phyloP scores from a whole-genome alignment of 2,888 invertebrate genomes.

The Agonum fuliginosum region DNA sequence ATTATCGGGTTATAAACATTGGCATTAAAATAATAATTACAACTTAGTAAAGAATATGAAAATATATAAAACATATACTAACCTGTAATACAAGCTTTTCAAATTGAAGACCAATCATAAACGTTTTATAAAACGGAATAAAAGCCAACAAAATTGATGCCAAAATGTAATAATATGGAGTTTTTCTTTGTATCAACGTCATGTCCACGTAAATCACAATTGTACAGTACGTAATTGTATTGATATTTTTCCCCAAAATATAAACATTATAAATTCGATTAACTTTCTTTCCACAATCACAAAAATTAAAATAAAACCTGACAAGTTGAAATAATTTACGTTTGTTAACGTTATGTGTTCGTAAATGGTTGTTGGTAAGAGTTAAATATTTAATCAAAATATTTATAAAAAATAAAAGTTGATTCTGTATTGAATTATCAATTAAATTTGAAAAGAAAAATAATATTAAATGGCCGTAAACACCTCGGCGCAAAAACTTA shows the following conservation, averaged over 20 bases:
- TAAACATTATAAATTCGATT: not conserved
- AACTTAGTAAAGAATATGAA: no score
- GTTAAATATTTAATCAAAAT: not conserved
- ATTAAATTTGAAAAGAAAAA: not conserved
- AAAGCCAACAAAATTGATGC: not conserved
- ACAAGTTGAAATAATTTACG: not conserved
- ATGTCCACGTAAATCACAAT: not conserved
- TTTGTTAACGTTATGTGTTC: not conserved
- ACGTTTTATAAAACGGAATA: not conserved
- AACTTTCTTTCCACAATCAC: not conserved
- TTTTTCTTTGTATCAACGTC: no score
- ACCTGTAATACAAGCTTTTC: no score
- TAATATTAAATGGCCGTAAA: not conserved
- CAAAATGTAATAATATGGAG: not conserved
- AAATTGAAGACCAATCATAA: not conserved
- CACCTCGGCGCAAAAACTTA: no score
- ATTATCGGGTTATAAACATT: no score
- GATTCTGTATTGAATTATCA: not conserved
- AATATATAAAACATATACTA: no score
- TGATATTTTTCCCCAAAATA: not conserved
- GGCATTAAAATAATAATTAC: no score
- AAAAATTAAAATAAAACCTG: not conserved
- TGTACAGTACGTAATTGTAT: not conserved
- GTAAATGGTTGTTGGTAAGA: not conserved
- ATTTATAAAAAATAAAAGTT: not conserved